Evolutionary conservation across 2,113 vertebrate species (phyloP).

Genomic region (Ptilorrhoa leucosticta): DNA sequence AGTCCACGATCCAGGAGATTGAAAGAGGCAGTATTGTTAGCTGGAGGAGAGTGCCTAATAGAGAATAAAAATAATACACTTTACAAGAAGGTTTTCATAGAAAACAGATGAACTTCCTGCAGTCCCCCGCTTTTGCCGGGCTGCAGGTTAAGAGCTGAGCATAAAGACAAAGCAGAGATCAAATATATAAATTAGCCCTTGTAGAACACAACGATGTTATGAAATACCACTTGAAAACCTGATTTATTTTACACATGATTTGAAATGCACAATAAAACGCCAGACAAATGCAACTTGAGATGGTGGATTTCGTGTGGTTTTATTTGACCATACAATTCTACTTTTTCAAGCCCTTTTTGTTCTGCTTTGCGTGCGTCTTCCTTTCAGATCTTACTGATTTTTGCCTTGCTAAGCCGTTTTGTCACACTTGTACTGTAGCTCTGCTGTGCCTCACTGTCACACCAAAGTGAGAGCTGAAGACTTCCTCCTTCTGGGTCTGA

Average conservation of each 20-base stretch:
- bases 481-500: not conserved
- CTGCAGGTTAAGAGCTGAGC: not conserved
- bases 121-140: not conserved
- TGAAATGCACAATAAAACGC: not conserved
- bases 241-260: not conserved
- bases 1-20: slow-evolving; percentile 63
- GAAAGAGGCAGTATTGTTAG: slow-evolving; percentile 62
- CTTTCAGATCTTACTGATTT: not conserved
- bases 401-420: not conserved
- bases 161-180: not conserved
- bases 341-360: not conserved
- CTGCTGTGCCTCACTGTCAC: not conserved
- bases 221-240: not conserved
- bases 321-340: not conserved
- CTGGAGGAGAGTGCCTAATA: slow-evolving; percentile 59
- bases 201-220: not conserved
- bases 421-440: not conserved
- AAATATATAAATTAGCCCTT: not conserved
- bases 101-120: slow-evolving; percentile 55
- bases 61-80: slow-evolving; percentile 81
- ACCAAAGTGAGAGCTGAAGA: not conserved
- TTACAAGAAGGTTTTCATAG: slow-evolving; percentile 68
- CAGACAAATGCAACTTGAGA: not conserved
- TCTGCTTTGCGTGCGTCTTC: not conserved
- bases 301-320: not conserved